phyloP scores from a whole-genome alignment of 2,888 invertebrate genomes.

The Drosophila mulleri region DNA sequence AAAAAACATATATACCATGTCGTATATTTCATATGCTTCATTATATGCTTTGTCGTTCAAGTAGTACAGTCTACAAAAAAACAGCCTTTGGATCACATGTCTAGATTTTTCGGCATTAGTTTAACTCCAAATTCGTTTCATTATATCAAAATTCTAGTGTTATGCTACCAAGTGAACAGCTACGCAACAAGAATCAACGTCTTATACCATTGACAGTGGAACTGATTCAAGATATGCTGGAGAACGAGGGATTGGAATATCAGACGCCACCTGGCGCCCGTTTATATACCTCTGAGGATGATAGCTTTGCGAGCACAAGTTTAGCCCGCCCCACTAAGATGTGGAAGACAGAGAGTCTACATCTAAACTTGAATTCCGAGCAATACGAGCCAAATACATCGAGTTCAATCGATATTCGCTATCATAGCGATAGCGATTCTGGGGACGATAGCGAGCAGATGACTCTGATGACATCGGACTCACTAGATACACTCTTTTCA shows the following conservation, averaged over 20 bases:
- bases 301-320: not conserved
- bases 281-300: not conserved
- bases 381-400: not conserved
- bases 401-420: not conserved
- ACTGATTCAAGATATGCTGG: conserved; percentile 35
- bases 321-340: not conserved
- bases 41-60: no score
- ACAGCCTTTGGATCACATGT: not conserved
- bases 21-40: not conserved
- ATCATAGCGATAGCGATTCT: not conserved
- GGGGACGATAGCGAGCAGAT: not conserved
- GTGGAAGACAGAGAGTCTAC: not conserved
- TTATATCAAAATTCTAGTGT: conserved; percentile 14
- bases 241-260: conserved; percentile 18
- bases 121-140: not conserved
- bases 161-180: conserved; percentile 29
- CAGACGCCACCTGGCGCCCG: conserved; percentile 34
- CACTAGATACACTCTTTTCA: not conserved
- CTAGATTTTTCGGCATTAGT: not conserved
- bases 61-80: not conserved
- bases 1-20: no score
- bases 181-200: conserved; percentile 9
- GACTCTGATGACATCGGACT: not conserved
- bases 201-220: conserved; percentile 35
- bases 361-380: not conserved